Percentiles rank a stretch among this genome's conserved stretches.
These are phyloP conservation scores for Orcinus orca DNA, from an alignment of 2,113 vertebrate genomes.

Conservation along the genomic window DNA sequence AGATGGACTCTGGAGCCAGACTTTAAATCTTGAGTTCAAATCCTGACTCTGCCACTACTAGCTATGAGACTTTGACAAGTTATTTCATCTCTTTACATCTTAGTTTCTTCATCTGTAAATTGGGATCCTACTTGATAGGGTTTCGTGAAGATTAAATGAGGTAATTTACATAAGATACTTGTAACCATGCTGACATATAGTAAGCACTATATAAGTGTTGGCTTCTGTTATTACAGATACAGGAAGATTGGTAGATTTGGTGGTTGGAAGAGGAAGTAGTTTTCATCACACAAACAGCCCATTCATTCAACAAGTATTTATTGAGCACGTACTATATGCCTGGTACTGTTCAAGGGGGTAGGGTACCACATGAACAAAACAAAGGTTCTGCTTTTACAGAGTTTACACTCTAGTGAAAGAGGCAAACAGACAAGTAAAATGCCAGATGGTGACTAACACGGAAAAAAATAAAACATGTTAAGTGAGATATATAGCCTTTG, in stretches of 20 bases:
- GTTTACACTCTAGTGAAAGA: background rate
- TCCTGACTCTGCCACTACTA: background rate
- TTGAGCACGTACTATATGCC: background rate
- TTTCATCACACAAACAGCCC: background rate
- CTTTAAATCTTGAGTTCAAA: background rate
- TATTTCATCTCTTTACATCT: background rate
- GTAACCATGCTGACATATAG: background rate
- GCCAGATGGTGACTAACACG: background rate
- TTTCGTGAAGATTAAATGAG: background rate
- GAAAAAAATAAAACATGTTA: background rate
- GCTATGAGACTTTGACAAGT: background rate
- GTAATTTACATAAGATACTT: background rate
- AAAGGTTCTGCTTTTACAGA: background rate
- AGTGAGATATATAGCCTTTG: background rate
- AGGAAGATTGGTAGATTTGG: background rate
- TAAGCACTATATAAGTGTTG: background rate
- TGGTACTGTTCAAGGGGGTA: background rate
- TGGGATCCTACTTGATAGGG: background rate
- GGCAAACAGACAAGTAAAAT: background rate
- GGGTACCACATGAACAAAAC: background rate
- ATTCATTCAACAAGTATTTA: background rate
- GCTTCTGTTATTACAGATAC: background rate
- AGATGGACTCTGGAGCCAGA: background rate
- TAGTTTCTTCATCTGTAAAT: constrained; percentile 1
- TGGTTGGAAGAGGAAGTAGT: background rate